Evolutionary conservation across 2,888 invertebrate species (phyloP).

Genomic region (Galeruca laticollis): DNA sequence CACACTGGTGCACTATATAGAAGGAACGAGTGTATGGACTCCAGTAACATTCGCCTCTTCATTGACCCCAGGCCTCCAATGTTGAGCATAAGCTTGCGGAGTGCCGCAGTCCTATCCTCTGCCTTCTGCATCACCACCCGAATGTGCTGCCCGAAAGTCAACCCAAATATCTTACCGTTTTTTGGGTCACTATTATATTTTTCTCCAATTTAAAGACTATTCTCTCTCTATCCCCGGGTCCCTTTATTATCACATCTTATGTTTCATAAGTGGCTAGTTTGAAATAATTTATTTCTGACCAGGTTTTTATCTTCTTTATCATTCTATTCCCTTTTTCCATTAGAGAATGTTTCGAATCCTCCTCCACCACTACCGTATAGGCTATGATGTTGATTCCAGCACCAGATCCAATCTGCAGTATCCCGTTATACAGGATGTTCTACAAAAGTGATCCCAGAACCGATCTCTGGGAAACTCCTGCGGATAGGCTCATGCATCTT

Average conservation of each 20-base stretch:
- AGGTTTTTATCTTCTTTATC: no score
- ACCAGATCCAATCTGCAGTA: background rate
- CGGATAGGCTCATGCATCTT: background rate
- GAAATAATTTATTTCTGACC: no score
- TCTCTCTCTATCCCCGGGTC: background rate
- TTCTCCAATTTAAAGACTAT: conserved; percentile 15
- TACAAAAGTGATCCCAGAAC: conserved; percentile 19
- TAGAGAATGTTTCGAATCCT: background rate
- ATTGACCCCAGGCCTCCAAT: conserved; percentile 18
- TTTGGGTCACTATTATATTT: background rate
- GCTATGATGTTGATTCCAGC: conserved; percentile 9
- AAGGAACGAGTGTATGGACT: conserved; percentile 19
- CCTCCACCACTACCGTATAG: conserved; percentile 15
- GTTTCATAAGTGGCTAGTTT: no score
- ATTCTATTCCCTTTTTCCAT: no score
- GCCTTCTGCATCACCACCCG: conserved; percentile 38
- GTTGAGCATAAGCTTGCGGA: conserved; percentile 47
- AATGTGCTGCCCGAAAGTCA: conserved; percentile 45
- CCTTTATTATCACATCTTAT: no score
- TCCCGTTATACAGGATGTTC: conserved; percentile 25
- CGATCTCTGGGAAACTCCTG: conserved; percentile 24
- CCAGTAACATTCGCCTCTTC: conserved; percentile 24
- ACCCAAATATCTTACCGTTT: conserved; percentile 47
- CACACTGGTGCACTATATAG: conserved; percentile 33
- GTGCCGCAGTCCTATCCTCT: no score